These are phyloP conservation scores for Sitta europaea DNA, from an alignment of 2,113 vertebrate species.

Conservation along the genomic window DNA sequence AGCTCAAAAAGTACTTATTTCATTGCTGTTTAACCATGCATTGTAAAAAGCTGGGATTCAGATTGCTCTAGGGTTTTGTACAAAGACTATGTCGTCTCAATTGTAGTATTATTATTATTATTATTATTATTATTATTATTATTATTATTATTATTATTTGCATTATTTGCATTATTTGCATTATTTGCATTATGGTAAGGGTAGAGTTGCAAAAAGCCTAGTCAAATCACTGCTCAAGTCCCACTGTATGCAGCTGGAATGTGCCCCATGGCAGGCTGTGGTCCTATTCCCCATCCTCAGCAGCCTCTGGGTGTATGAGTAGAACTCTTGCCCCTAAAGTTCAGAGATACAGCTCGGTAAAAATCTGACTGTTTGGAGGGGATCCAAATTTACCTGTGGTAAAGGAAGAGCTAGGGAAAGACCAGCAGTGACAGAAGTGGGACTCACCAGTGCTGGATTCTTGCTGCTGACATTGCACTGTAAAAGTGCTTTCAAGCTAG, in stretches of 20 bases:
- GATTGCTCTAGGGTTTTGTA: background rate
- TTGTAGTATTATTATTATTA: background rate
- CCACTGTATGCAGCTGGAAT: background rate
- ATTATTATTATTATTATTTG: background rate
- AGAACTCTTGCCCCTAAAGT: background rate
- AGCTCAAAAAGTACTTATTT: background rate
- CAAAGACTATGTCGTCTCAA: background rate
- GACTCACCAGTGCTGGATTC: background rate
- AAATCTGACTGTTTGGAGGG: background rate
- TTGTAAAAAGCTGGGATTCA: background rate
- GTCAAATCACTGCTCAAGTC: accelerated
- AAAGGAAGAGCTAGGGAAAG: background rate
- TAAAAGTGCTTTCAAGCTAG: background rate
- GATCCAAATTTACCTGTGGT: background rate
- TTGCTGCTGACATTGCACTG: background rate
- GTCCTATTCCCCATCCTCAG: background rate
- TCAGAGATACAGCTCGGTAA: background rate
- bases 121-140: background rate
- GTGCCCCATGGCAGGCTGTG: background rate
- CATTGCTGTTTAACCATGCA: background rate
- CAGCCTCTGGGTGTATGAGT: accelerated
- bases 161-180: background rate
- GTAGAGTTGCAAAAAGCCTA: background rate
- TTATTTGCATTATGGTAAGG: background rate
- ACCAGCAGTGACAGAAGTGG: background rate